Conservation (phyloP, 2,888 invertebrate genomes). For the Stenichneumon culpator region DNA sequence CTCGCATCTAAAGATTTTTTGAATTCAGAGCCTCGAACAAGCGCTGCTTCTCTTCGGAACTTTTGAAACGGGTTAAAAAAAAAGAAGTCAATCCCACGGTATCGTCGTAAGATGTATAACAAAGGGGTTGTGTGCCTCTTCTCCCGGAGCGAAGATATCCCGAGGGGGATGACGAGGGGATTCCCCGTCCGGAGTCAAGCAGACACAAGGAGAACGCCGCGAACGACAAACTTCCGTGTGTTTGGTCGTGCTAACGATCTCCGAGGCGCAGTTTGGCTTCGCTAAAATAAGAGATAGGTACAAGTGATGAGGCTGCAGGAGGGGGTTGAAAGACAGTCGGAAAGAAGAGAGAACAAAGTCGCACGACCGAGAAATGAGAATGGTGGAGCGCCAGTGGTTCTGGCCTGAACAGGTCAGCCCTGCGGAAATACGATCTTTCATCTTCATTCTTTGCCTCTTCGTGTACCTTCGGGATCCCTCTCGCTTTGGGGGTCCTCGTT, state of each 20-base stretch:
- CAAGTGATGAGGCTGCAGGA: conserved; percentile 5
- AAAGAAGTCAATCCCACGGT: conserved; percentile 13
- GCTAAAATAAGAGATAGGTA: conserved; percentile 14
- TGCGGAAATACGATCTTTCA: conserved; percentile 31
- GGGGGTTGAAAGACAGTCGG: conserved; percentile 32
- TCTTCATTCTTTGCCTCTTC: conserved; percentile 35
- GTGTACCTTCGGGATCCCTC: not conserved
- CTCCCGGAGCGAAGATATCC: conserved; percentile 18
- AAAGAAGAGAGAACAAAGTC: conserved; percentile 32
- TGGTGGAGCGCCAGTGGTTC: conserved; percentile 49
- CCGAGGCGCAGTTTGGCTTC: not conserved
- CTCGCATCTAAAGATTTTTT: not conserved
- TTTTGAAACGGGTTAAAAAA: conserved; percentile 42
- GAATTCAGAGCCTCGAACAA: not conserved
- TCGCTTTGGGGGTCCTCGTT: not conserved
- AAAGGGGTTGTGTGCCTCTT: conserved; percentile 6
- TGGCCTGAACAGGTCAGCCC: conserved; percentile 40
- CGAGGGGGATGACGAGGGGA: conserved; percentile 10
- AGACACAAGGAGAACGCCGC: conserved; percentile 42
- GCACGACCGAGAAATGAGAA: conserved; percentile 39
- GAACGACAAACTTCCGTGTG: conserved; percentile 63
- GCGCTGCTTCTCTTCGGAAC: conserved; percentile 25
- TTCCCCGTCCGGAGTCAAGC: conserved; percentile 20
- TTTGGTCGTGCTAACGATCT: conserved; percentile 71
- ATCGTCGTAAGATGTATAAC: conserved; percentile 30